Base-by-base conservation (phyloP, 2,113 vertebrate species). In the Zootoca vivipara region DNA sequence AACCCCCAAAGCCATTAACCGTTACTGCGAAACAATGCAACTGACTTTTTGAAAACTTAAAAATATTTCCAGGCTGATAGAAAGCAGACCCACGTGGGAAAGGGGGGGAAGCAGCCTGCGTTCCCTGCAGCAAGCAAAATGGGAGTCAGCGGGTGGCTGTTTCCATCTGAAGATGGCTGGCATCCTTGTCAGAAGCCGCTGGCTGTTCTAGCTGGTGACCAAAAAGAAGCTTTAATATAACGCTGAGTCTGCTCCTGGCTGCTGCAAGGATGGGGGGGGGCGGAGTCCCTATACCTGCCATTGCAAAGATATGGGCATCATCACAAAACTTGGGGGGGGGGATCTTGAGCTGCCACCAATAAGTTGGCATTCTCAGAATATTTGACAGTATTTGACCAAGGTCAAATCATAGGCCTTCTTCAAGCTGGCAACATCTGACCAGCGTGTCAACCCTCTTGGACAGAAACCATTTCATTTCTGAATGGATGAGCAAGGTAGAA, bases 401-500 rank as follows among this genome's bases (percentile, higher is more conserved):
- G 73, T 75, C 73, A 40, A 75, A 40, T 38, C 4, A 40, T 38
- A 26, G 74, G 22, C 7, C 1, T n/a, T 35, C 22, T 52, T 52
- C 46, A 12, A 26, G 9, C 73, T 2, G 35, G 18, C 69, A 33
- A 33, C 5, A 16, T 33, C 30, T 72, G 30, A 72, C 70, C 70
- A 33, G 70, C 4, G 79, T 89, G 64, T 7, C 91, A 87, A 35
- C 26, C n/a, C 62, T 67, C 10, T 0, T 16, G 85, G 73, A 38
- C 22, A 85, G 12, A 58, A 88, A 28, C 28, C 0, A 3, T 58
- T 28, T 85, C 64, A 75, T 7, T 4, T 79, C 18, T 20, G 75
- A 72, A 56, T 40, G 85, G 89, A 20, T 46, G 85, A 89, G 22
- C 0, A 56, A 89, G 88, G 92, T 1, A 20, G 75, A 89, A 90